Conservation (phyloP, 2,797 vertebrate species). For the Hoplostethus mediterraneus region DNA sequence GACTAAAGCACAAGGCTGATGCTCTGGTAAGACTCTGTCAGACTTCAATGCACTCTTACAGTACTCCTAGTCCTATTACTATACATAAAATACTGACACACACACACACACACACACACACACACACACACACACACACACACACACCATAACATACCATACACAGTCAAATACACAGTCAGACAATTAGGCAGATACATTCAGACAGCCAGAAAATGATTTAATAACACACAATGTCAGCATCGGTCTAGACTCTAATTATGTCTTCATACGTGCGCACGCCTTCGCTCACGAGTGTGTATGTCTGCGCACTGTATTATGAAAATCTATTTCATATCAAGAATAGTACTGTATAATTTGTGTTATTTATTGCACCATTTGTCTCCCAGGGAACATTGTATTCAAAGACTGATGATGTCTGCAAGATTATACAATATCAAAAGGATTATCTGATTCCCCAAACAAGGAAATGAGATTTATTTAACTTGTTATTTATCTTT, state of each 20-base stretch:
- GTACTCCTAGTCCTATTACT: conserved; percentile 1
- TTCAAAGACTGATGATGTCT: conserved; percentile 74
- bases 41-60: conserved; percentile 6
- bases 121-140: conserved; percentile 22
- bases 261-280: conserved; percentile 13
- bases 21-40: conserved; percentile 88
- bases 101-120: conserved; percentile 24
- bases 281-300: not conserved
- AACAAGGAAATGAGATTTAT: conserved; percentile 73
- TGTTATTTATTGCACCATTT: conserved; percentile 75
- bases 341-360: conserved; percentile 58
- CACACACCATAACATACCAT: not conserved
- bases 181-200: not conserved
- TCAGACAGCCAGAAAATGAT: conserved; percentile 1
- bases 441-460: conserved; percentile 63
- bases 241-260: conserved; percentile 40
- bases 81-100: not conserved
- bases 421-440: conserved; percentile 71
- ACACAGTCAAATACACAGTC: not conserved
- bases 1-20: conserved; percentile 97
- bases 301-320: conserved; percentile 23
- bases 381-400: conserved; percentile 61
- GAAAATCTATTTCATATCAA: conserved; percentile 56
- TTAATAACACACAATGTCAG: conserved; percentile 30
- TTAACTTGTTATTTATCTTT: conserved; percentile 72